Evolutionary conservation across 2,113 vertebrate species (phyloP), one percentile per base, ranked within the genome.

Genomic region (Labeo rohita): DNA sequence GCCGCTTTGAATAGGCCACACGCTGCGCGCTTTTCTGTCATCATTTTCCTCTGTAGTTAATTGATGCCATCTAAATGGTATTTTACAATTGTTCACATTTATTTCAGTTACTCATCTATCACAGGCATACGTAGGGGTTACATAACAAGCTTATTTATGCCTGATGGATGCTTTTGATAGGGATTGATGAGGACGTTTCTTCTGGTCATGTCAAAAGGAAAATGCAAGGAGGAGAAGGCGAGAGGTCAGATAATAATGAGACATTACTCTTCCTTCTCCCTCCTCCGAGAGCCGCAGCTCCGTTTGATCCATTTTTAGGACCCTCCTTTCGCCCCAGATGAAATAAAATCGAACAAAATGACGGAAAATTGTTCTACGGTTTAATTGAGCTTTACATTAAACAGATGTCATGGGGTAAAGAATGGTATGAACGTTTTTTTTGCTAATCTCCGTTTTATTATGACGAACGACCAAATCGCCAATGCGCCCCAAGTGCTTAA

Each of bases 1-100:
- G 2, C 36, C 16, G 36, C n/a, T 56, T 23, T 45, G 56, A 80
- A 86, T 66, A 74, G 87, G 21, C 36, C 18, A 23, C 75, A 79
- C 13, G 75, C 79, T 54, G 80, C 8, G 21, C 54, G 81, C 34
- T 63, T 49, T 80, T 59, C 76, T 59, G 21, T n/a, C 50, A 21
- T 34, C 23, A 59, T 86, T 86, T 86, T 80, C 85, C 74, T 84
- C 73, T 36, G 6, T 36, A 49, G 75, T 84, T 73, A 84, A 89
- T 68, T 34, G 47, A 50, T 28, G 47, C 68, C n/a, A 61, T 82
- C 50, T 80, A 74, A 75, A 83, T 63, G 65, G 39, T 72, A 47
- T 83, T 50, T 86, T 49, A 80, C 66, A 86, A 80, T 79, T 59
- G 54, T 86, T 80, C 85, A 36, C 36, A 72, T 73, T 73, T 80